These are phyloP conservation scores for Tromatobia lineatoria DNA, from an alignment of 2,888 invertebrate species.

Conservation along the genomic window DNA sequence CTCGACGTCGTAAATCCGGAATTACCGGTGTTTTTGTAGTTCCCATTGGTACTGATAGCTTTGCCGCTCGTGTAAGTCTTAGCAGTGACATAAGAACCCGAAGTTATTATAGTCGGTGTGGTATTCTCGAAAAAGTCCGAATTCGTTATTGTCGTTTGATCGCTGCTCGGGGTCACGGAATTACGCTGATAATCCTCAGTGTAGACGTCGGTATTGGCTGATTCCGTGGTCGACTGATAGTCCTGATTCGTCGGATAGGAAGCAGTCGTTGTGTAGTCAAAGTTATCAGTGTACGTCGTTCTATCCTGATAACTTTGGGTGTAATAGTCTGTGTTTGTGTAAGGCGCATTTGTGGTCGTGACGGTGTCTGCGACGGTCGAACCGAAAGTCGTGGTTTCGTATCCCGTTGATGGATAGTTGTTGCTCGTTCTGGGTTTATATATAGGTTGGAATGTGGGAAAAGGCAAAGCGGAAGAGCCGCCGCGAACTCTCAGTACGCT, in stretches of 20 bases:
- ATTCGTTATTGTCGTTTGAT: slow-evolving; percentile 64
- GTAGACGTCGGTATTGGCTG: slow-evolving; percentile 74
- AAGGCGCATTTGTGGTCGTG: slow-evolving; percentile 69
- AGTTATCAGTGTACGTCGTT: slow-evolving; percentile 69
- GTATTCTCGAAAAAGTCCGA: slow-evolving; percentile 68
- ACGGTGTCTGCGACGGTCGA: slow-evolving; percentile 55
- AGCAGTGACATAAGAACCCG: slow-evolving; percentile 58
- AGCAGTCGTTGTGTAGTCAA: slow-evolving; percentile 70
- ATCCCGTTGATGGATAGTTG: slow-evolving; percentile 53
- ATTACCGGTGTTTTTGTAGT: slow-evolving; percentile 24
- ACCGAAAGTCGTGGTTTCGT: slow-evolving; percentile 71
- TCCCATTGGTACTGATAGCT: not conserved
- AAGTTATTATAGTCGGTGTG: slow-evolving; percentile 63
- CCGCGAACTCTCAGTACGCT: slow-evolving; percentile 71
- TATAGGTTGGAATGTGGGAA: slow-evolving; percentile 79
- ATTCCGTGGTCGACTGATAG: slow-evolving; percentile 75
- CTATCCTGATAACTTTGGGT: slow-evolving; percentile 71
- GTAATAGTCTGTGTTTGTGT: slow-evolving; percentile 73
- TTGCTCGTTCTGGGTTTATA: slow-evolving; percentile 77
- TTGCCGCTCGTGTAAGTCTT: slow-evolving; percentile 54
- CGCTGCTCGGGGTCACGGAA: slow-evolving; percentile 66
- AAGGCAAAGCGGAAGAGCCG: slow-evolving; percentile 77
- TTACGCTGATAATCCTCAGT: slow-evolving; percentile 58
- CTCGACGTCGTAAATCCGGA: slow-evolving; percentile 51
- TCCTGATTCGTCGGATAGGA: slow-evolving; percentile 70